Conservation (phyloP, 2,113 vertebrate species). For the Aptenodytes forsteri region DNA sequence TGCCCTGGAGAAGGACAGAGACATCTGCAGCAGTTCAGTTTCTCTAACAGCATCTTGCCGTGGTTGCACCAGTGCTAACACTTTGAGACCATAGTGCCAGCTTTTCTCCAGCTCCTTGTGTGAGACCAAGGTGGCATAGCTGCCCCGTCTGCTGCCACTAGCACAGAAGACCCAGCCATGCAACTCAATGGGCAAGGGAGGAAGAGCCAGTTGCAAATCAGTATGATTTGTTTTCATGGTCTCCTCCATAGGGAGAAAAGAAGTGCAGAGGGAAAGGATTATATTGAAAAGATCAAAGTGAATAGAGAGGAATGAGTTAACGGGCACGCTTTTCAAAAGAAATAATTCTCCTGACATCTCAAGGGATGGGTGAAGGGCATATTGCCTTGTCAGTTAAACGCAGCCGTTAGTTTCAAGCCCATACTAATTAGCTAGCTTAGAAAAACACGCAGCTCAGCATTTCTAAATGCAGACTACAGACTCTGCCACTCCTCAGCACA, state of each 20-base stretch:
- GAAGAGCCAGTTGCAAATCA: background rate
- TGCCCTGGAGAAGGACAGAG: background rate
- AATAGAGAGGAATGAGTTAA: background rate
- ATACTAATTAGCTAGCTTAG: slow-evolving; percentile 56
- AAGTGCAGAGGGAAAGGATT: background rate
- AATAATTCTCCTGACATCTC: slow-evolving; percentile 35
- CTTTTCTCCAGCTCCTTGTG: background rate
- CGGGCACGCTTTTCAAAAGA: background rate
- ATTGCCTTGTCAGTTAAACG: slow-evolving; percentile 55
- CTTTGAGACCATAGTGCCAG: background rate
- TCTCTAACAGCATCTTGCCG: background rate
- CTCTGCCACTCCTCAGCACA: slow-evolving; percentile 37
- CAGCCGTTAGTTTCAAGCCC: slow-evolving; percentile 42
- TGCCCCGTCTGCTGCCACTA: background rate
- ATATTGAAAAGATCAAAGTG: background rate
- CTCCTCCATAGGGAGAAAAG: background rate
- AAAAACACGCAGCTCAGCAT: slow-evolving; percentile 32
- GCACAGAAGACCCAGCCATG: background rate
- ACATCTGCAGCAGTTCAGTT: background rate
- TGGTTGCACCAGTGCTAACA: background rate
- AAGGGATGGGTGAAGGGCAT: slow-evolving; percentile 39
- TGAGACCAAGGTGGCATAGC: background rate
- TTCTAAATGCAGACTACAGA: slow-evolving; percentile 21
- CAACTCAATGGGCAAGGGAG: background rate
- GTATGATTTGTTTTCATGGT: background rate